Conservation (phyloP, 2,888 invertebrate genomes). For the Caradrina clavipalpis region DNA sequence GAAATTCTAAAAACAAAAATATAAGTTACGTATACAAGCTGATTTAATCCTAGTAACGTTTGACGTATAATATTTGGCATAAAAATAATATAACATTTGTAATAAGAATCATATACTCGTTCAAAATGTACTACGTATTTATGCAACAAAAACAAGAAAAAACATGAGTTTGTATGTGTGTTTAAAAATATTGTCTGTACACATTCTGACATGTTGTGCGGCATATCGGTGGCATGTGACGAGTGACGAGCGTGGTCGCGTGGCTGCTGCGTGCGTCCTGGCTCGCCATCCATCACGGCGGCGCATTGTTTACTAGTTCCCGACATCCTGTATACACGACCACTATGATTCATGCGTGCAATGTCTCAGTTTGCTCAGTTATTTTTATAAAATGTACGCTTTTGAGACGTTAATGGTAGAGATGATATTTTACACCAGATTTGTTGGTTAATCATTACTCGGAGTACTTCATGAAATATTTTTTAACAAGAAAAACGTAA, state of each 20-base stretch:
- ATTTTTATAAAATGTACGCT: slow-evolving; percentile 44
- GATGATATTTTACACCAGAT: slow-evolving; percentile 45
- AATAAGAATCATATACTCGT: neutral
- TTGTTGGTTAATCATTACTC: slow-evolving; percentile 1
- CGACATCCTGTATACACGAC: slow-evolving; percentile 49
- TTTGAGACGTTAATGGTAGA: slow-evolving; percentile 38
- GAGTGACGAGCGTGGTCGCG: slow-evolving; percentile 41
- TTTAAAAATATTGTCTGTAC: slow-evolving; percentile 46
- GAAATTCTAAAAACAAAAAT: no score
- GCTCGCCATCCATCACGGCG: slow-evolving; percentile 29
- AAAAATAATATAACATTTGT: neutral
- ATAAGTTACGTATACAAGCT: neutral
- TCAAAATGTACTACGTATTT: neutral
- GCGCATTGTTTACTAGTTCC: slow-evolving; percentile 48
- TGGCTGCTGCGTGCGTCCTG: neutral
- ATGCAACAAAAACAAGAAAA: neutral
- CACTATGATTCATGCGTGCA: slow-evolving; percentile 48
- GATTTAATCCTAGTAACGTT: neutral
- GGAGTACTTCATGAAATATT: neutral
- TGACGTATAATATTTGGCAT: no score
- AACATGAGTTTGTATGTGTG: slow-evolving; percentile 13
- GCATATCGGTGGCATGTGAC: slow-evolving; percentile 36
- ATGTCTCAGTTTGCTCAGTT: slow-evolving; percentile 42
- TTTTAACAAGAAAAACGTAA: neutral
- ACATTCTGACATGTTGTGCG: slow-evolving; percentile 24